Evolutionary conservation across 2,888 invertebrate genomes (phyloP).

Genomic region (Dioctria linearis): DNA sequence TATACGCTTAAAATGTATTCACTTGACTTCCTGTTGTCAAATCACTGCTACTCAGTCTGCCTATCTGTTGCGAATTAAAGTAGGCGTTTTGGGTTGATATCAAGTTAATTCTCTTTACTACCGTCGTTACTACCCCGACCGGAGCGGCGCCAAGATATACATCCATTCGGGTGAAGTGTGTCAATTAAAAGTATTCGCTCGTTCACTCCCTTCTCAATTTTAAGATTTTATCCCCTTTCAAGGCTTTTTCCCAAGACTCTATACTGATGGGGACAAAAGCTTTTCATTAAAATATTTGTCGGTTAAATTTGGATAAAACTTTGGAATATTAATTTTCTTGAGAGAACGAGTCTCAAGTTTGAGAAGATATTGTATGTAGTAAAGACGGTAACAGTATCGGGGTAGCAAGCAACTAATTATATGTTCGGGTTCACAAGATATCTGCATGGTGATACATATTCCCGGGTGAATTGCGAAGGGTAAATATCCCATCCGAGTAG

Average conservation of each 20-base stretch:
- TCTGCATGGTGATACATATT: neutral
- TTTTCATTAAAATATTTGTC: slow-evolving; percentile 41
- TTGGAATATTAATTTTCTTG: slow-evolving; percentile 36
- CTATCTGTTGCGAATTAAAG: slow-evolving; percentile 33
- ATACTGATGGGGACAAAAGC: slow-evolving; percentile 20
- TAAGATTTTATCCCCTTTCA: no score
- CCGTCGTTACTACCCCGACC: neutral
- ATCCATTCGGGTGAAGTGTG: neutral
- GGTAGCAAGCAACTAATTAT: slow-evolving; percentile 20
- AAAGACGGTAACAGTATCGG: neutral
- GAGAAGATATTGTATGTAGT: neutral
- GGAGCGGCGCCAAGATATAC: neutral
- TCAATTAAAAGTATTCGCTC: slow-evolving; percentile 21
- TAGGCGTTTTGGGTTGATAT: slow-evolving; percentile 11
- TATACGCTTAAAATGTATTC: neutral
- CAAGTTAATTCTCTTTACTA: slow-evolving; percentile 17
- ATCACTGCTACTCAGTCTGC: slow-evolving; percentile 27
- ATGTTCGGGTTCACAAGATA: slow-evolving; percentile 23
- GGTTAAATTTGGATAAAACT: slow-evolving; percentile 38
- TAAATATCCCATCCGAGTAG: neutral
- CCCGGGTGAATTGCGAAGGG: neutral
- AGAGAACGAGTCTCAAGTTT: neutral
- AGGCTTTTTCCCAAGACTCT: no score
- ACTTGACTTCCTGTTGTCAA: slow-evolving; percentile 4
- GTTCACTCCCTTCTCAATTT: neutral